Base-by-base conservation (phyloP, 2,888 invertebrate genomes). In the Aphodius sticticus region DNA sequence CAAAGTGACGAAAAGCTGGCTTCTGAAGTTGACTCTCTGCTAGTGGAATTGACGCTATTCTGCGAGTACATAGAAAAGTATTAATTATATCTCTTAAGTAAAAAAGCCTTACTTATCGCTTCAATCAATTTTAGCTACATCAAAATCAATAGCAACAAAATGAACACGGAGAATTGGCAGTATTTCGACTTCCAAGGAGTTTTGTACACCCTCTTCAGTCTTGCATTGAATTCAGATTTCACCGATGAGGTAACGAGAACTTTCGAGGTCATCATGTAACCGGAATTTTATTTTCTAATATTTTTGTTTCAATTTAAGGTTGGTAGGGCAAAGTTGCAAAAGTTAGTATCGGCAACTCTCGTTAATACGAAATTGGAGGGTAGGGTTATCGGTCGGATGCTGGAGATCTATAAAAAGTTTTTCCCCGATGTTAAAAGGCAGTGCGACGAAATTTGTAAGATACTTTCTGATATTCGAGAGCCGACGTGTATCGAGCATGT, bases 31-130 rank as follows among this genome's bases (percentile, higher is more conserved):
- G 74, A 16, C 12, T 69, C 53, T 38, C 69, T 76, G 2, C 16
- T 16, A 53, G 69, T 69, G 3, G 76, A 76, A 38, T 69, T 76
- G 12, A 16, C 76, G 3, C 16, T 69, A 12, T 26, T 76, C n/a
- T 76, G 76, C 76, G 69, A 14, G 7, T 15, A 69, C 35, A 76
- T 76, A 14, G 69, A 76, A 69, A 76, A 69, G 76, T 76, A 53
- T 9, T 53, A 53, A 53, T 12, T 7, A 53, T 53, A 53, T 3
- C 12, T 26, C 12, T 53, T 53, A 53, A 7, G 12, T 53, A 9
- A 53, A 53, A 53, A 53, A 9, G 53, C 4, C 53, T 2, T 53
- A 12, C 12, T 53, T 53, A 53, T 9, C 53, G 4, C 53, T 12
- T 9, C 12, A 9, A 12, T 53, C 12, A 12, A 53, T 53, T 53